A percentile compares a stretch with the other conserved stretches of the same genome.
phyloP scores from a whole-genome alignment of 1,140 invertebrate species.

The Drosophila aff. region DNA sequence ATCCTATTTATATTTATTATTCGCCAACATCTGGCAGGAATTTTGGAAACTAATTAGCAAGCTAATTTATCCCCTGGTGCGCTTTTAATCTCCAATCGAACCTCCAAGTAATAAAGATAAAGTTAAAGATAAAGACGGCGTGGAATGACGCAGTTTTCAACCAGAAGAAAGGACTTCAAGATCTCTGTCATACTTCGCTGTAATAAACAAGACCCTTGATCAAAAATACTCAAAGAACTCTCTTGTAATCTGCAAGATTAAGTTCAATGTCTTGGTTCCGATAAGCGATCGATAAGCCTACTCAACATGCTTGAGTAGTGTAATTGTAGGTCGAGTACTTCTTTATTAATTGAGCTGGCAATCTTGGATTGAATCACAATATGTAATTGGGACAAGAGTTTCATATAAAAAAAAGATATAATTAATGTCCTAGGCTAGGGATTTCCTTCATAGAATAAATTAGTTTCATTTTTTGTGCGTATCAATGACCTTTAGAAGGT shows the following conservation, averaged over 20 bases:
- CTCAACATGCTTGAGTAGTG: not conserved
- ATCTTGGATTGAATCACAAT: not conserved
- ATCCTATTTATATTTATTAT: not conserved
- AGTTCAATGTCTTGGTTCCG: conserved; percentile 25
- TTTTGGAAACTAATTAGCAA: conserved; percentile 17
- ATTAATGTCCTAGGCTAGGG: not conserved
- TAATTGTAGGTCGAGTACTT: conserved; percentile 20
- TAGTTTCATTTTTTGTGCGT: conserved; percentile 2
- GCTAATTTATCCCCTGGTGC: conserved; percentile 7
- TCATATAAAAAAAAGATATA: not conserved
- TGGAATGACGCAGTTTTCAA: conserved; percentile 8
- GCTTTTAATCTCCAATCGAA: not conserved
- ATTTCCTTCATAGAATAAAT: not conserved
- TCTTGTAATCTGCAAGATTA: conserved; percentile 28
- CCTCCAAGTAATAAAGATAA: conserved; percentile 8
- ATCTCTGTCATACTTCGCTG: conserved; percentile 1
- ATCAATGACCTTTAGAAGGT: conserved; percentile 51
- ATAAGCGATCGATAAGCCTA: conserved; percentile 19
- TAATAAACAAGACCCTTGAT: conserved; percentile 31
- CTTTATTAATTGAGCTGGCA: not conserved
- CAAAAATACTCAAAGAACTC: conserved; percentile 4
- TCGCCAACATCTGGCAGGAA: not conserved
- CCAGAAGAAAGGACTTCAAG: not conserved
- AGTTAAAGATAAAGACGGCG: not conserved
- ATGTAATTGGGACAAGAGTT: not conserved